Evolutionary conservation across 2,797 vertebrate species (phyloP).

Genomic region (Orientallactaga sibirica): DNA sequence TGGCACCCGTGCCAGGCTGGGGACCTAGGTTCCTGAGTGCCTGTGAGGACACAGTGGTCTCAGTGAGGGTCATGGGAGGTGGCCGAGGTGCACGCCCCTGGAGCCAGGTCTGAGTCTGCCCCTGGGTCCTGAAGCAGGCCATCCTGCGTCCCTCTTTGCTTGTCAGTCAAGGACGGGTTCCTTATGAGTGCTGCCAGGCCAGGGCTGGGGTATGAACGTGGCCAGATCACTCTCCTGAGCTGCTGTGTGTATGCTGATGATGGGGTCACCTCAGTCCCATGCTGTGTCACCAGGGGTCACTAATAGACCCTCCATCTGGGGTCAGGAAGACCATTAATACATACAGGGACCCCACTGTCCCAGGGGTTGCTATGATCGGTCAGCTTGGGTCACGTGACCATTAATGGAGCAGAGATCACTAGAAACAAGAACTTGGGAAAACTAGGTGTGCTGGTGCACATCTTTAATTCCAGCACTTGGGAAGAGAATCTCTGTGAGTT

Average conservation of each 20-base stretch:
- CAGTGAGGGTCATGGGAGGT: background rate
- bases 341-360: background rate
- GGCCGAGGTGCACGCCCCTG: fast-evolving
- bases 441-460: too few species aligned
- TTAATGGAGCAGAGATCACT: background rate
- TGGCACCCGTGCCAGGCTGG: fast-evolving
- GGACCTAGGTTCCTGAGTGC: background rate
- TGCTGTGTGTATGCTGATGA: background rate
- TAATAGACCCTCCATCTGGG: background rate
- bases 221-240: background rate
- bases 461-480: too few species aligned
- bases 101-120: background rate
- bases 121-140: background rate
- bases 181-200: background rate
- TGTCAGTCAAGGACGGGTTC: fast-evolving
- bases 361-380: background rate
- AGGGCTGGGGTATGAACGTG: fast-evolving
- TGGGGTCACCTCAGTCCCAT: background rate
- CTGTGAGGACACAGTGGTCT: background rate
- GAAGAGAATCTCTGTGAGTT: too few species aligned
- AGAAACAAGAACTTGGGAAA: background rate
- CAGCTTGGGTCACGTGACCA: background rate
- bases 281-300: background rate
- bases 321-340: background rate
- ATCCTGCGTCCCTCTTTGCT: background rate